Evolutionary conservation across 92 coral and sea anemone species (phyloP).

Genomic region (Porites divaricata): DNA sequence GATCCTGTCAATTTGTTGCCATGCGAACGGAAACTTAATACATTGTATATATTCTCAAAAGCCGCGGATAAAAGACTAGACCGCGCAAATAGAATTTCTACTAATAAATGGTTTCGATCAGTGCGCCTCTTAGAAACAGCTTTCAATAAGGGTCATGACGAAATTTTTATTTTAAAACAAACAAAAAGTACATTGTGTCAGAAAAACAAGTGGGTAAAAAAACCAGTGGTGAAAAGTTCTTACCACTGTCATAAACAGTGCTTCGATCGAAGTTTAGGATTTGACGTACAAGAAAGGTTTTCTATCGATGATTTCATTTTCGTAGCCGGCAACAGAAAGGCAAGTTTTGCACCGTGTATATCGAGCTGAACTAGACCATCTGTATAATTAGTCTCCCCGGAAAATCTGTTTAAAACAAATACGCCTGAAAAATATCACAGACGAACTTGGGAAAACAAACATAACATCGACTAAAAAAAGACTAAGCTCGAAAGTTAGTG

Average conservation of each 20-base stretch:
- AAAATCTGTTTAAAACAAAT: background rate
- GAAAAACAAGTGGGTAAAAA: background rate
- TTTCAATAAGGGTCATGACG: background rate
- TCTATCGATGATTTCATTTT: background rate
- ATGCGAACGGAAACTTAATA: background rate
- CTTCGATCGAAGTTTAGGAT: background rate
- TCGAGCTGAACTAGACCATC: background rate
- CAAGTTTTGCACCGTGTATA: too few species aligned
- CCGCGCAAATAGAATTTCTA: background rate
- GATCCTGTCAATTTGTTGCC: constrained; percentile 32
- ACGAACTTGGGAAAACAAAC: background rate
- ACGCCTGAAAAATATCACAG: background rate
- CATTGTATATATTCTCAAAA: background rate
- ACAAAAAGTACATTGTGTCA: background rate
- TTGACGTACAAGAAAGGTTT: background rate
- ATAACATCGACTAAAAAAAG: too few species aligned
- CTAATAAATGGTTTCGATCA: background rate
- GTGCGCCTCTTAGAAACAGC: constrained; percentile 14
- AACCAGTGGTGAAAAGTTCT: background rate
- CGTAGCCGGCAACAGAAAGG: too few species aligned
- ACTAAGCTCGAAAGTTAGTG: background rate
- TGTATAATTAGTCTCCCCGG: background rate
- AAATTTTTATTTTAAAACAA: constrained; percentile 16
- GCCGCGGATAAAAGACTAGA: constrained; percentile 23
- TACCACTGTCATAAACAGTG: background rate